Base-by-base conservation (phyloP, 2,888 invertebrate genomes). In the Agonum fuliginosum region DNA sequence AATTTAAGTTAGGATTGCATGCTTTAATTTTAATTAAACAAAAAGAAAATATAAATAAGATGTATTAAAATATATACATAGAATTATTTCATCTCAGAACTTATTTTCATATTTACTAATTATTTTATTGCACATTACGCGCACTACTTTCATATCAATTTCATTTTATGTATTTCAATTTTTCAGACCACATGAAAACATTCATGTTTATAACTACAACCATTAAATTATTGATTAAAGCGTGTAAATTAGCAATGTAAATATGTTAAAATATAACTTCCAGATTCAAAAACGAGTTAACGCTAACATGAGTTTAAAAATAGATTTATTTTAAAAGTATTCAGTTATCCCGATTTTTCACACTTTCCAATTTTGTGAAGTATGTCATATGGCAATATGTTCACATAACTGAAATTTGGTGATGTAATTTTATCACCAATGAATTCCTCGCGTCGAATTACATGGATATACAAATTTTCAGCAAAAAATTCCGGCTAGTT, bases 191-290 rank as follows among this genome's bases (percentile, higher is more conserved):
- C 14, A 43, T 43, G 14, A 22, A 12, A 22, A 54, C 54, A 54
- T 54, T 20, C n/a, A 12, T 12, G 20, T 20, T 5, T 48, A 48
- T 48, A 19, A 20, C 12, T 20, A 48, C 17, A 20, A 17, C 14
- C 10, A 17, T 17, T 20, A 48, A 3, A 27, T 6, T 6, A 27
- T 27, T 4, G 8, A 37, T 10, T n/a, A 37, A 37, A 10, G 37
- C 37, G 37, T 24, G 22, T 54, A 54, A 54, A 54, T 4, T 5
- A 22, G 22, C 22, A 12, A 4, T 54, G 54, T 54, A 54, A 54
- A 54, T 54, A 54, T 54, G 10, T 48, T 20, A 48, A 48, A 20
- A 48, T 20, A 48, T 48, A n/a, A n/a, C n/a, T n/a, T n/a, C n/a
- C n/a, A n/a, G n/a, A n/a, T n/a, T n/a, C n/a, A n/a, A n/a, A n/a